Base-by-base conservation (phyloP, 2,113 vertebrate species). In the Microcebus jonahi region DNA sequence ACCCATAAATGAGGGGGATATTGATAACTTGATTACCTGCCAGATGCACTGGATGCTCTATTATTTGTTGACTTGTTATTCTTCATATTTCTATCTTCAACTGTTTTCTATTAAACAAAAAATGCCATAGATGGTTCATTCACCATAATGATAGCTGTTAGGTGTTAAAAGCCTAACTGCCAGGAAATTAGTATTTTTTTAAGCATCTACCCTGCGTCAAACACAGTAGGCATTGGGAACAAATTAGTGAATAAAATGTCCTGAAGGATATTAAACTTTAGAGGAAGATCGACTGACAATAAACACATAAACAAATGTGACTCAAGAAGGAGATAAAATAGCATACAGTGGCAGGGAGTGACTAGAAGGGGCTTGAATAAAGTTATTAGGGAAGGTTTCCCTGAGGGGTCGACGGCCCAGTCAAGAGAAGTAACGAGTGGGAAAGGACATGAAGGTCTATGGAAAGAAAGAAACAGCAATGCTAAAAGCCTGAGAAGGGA, bases 31-130 rank as follows among this genome's bases (percentile, higher is more conserved):
- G 42, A 59, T 97, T 95, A 98, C 98, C 98, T 98, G 97, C 89
- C 88, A 27, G 92, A 95, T 17, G 97, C 97, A 88, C 96, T 98
- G 82, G 97, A 97, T 23, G 80, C 96, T 97, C 97, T 95, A 21
- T 79, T 92, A 50, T 88, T 96, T 21, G 84, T 83, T 90, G 91
- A 61, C 29, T 95, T 97, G 94, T 88, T 92, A 85, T 65, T 97
- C 96, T 96, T 97, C 42, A 29, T 59, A 94, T 97, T 97, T 96
- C 85, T 92, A n/a, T 97, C 97, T 95, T 98, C 96, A 34, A 45
- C 70, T 83, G 65, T 71, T 93, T 96, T 94, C 97, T 98, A 57
- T 88, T 39, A 96, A 96, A 97, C 6, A 93, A 77, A 96, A 92
- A 91, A 95, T 92, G 45, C 21, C 59, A 81, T 0, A 82, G 18